Conservation (phyloP, 1,140 invertebrate species). For the Pararge aegeria region DNA sequence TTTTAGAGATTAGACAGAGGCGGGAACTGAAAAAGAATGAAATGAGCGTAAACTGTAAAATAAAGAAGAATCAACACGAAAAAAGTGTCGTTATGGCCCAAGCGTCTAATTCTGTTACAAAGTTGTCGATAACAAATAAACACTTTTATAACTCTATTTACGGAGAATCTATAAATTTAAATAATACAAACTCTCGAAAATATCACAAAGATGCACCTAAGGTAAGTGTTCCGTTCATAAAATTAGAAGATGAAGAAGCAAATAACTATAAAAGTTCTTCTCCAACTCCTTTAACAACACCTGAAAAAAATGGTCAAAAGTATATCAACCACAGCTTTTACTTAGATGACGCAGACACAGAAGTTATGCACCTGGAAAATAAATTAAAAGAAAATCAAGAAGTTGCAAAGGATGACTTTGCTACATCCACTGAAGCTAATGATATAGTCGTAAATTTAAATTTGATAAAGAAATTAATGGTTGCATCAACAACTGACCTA, state of each 20-base stretch:
- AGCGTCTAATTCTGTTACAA: constrained; percentile 61
- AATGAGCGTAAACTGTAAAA: constrained; percentile 50
- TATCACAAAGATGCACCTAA: constrained; percentile 26
- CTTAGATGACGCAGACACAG: constrained; percentile 51
- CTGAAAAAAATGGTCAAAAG: constrained; percentile 36
- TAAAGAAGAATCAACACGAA: constrained; percentile 48
- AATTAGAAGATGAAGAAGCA: constrained; percentile 26
- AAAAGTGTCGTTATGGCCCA: constrained; percentile 51
- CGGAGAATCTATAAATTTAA: constrained; percentile 38
- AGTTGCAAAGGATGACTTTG: constrained; percentile 13
- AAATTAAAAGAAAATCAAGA: constrained; percentile 32
- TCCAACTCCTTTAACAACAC: constrained; percentile 4
- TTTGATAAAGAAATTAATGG: constrained; percentile 25
- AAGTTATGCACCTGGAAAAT: constrained; percentile 48
- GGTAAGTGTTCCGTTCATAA: constrained; percentile 20
- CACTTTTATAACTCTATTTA: constrained; percentile 73
- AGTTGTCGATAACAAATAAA: constrained; percentile 69
- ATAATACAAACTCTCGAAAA: constrained; percentile 34
- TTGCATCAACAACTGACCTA: constrained; percentile 29
- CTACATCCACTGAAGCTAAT: constrained; percentile 38
- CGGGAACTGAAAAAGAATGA: constrained; percentile 60
- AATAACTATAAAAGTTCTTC: constrained; percentile 15
- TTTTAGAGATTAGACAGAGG: constrained; percentile 62
- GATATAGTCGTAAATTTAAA: constrained; percentile 38
- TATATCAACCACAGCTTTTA: constrained; percentile 50